Percentiles rank a stretch among this genome's conserved stretches.
Conservation (phyloP, 2,797 vertebrate genomes). For the Garrulus glandarius region DNA sequence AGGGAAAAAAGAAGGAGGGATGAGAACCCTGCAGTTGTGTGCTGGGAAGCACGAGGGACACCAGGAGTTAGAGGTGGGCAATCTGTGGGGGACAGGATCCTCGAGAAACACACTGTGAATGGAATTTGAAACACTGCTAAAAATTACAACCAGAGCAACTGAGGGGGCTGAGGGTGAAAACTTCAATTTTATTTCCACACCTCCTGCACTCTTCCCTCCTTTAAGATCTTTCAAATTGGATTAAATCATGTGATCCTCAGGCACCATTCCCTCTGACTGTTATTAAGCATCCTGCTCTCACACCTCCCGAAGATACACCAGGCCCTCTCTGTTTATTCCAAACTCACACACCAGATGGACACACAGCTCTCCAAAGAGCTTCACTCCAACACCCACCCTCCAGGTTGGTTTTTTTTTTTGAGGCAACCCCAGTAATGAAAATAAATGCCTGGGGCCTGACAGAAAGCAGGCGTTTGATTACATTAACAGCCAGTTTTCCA, state of each 20-base stretch:
- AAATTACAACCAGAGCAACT: background rate
- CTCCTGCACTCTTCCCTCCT: background rate
- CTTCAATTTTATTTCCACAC: background rate
- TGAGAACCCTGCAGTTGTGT: fast-evolving
- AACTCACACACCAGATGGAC: constrained; percentile 4
- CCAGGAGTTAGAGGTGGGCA: background rate
- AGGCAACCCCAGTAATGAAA: constrained; percentile 17
- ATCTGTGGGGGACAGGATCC: background rate
- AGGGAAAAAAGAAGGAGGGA: background rate
- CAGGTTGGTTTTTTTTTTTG: background rate
- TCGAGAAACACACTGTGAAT: background rate
- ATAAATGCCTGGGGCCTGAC: constrained; percentile 24
- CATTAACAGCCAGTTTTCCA: constrained; percentile 14
- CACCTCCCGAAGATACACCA: background rate
- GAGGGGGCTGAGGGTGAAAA: background rate
- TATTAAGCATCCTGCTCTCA: background rate
- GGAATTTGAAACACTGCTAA: background rate
- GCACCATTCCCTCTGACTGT: background rate
- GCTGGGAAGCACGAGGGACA: background rate
- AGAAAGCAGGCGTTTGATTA: constrained; percentile 45
- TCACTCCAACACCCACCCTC: background rate
- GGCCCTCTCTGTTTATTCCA: background rate
- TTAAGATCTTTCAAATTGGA: background rate
- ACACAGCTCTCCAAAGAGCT: background rate
- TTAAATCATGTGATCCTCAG: background rate